Conservation (phyloP, 2,113 vertebrate species). For the Phoenicopterus ruber region DNA sequence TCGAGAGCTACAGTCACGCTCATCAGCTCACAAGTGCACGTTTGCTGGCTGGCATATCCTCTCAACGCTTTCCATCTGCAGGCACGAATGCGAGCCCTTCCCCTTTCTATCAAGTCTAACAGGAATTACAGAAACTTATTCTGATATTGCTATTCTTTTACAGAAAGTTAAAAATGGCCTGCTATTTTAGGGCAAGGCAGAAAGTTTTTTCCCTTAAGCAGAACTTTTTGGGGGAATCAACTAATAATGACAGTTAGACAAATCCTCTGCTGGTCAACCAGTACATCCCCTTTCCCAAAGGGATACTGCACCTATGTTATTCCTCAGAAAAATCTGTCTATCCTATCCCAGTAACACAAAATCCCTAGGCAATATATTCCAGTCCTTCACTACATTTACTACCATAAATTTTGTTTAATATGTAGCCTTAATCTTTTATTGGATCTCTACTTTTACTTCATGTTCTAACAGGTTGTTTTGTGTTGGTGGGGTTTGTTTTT, state of each 20-base stretch:
- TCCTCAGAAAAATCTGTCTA: neutral
- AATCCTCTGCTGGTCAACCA: neutral
- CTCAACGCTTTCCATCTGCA: neutral
- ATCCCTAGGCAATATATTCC: neutral
- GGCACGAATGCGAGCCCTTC: too few relatives aligned
- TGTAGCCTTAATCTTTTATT: neutral
- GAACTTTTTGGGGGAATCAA: accelerated
- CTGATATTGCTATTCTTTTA: neutral
- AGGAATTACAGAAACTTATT: neutral
- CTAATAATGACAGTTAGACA: neutral
- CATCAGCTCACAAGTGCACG: neutral
- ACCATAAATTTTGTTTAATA: neutral
- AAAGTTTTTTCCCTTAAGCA: neutral
- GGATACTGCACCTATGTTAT: neutral
- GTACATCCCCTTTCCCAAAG: too few relatives aligned
- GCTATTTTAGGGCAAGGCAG: neutral
- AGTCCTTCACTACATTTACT: neutral
- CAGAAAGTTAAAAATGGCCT: neutral
- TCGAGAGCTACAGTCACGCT: neutral
- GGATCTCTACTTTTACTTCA: neutral
- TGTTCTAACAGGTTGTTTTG: neutral
- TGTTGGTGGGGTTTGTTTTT: neutral
- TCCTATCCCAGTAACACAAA: neutral
- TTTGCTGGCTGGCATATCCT: neutral
- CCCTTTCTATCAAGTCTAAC: neutral